Percentiles rank a stretch among this genome's conserved stretches.
Evolutionary conservation across 53 echinoderm and acorn worm species (phyloP).

Genomic region (Holothuria leucospilota): DNA sequence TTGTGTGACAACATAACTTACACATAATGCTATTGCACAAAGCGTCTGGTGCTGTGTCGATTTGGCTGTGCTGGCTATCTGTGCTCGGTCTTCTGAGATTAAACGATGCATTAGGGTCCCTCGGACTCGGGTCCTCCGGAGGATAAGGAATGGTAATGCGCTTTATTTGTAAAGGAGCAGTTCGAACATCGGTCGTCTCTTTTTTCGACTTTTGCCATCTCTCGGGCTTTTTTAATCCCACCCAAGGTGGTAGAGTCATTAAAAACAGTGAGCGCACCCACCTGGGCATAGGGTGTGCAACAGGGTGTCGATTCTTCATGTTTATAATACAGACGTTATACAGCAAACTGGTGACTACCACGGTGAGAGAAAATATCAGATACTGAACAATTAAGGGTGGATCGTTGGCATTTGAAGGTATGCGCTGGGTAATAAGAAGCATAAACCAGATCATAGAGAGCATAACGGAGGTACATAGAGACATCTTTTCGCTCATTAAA

Average conservation of each 20-base stretch:
- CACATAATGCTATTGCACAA: slow-evolving; percentile 47
- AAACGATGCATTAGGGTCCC: slow-evolving; percentile 1
- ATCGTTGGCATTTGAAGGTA: slow-evolving; percentile 91
- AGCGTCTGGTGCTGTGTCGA: slow-evolving; percentile 34
- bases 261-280: slow-evolving; percentile 70
- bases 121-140: slow-evolving; percentile 39
- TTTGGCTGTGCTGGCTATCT: slow-evolving; percentile 40
- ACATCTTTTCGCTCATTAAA: slow-evolving; percentile 94
- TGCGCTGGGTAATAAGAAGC: slow-evolving; percentile 83
- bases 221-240: slow-evolving; percentile 76
- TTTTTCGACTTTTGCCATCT: slow-evolving; percentile 44
- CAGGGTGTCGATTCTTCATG: slow-evolving; percentile 79
- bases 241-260: slow-evolving; percentile 73
- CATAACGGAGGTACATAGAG: slow-evolving; percentile 89
- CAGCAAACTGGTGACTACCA: slow-evolving; percentile 85
- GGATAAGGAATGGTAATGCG: slow-evolving; percentile 38
- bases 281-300: slow-evolving; percentile 80
- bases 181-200: slow-evolving; percentile 36
- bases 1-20: no score
- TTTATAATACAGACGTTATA: slow-evolving; percentile 86
- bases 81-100: slow-evolving; percentile 26
- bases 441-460: slow-evolving; percentile 95
- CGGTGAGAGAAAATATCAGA: slow-evolving; percentile 85
- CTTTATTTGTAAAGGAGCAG: slow-evolving; percentile 37
- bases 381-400: slow-evolving; percentile 95